Conservation (phyloP, 2,113 vertebrate species). For the Strix uralensis region DNA sequence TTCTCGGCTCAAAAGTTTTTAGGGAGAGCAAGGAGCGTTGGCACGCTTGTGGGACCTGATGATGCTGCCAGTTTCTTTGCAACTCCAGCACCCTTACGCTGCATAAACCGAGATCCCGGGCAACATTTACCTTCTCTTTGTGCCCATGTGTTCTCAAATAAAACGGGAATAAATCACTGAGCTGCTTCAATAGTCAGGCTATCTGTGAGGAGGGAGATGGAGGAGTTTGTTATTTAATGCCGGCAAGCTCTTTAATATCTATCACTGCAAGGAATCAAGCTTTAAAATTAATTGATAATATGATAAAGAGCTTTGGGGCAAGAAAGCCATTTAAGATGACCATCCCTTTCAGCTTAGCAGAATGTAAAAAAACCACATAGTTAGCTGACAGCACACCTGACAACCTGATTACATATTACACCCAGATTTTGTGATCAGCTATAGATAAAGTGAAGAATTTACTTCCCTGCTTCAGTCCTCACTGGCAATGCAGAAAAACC, state of each 20-base stretch:
- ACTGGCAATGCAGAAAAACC: not conserved
- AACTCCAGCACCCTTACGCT: not conserved
- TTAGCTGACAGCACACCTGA: accelerated
- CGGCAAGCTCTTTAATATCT: not conserved
- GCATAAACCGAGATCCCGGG: not conserved
- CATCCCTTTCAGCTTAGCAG: not conserved
- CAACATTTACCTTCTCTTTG: not conserved
- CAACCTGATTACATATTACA: not conserved
- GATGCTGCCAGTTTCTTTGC: not conserved
- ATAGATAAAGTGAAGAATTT: not conserved
- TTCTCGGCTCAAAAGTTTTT: not conserved
- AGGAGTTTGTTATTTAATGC: not conserved
- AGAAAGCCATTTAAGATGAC: not conserved
- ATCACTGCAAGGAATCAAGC: not conserved
- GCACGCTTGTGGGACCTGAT: accelerated
- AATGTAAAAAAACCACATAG: not conserved
- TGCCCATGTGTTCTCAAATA: not conserved
- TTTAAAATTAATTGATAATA: not conserved
- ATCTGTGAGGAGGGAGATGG: not conserved
- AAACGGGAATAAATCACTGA: not conserved
- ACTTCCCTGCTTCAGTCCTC: not conserved
- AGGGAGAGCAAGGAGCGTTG: not conserved
- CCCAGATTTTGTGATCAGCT: not conserved
- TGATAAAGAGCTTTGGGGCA: not conserved
- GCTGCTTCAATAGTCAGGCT: not conserved